Conservation (phyloP, 2,113 vertebrate genomes). For the Hiodon alosoides region DNA sequence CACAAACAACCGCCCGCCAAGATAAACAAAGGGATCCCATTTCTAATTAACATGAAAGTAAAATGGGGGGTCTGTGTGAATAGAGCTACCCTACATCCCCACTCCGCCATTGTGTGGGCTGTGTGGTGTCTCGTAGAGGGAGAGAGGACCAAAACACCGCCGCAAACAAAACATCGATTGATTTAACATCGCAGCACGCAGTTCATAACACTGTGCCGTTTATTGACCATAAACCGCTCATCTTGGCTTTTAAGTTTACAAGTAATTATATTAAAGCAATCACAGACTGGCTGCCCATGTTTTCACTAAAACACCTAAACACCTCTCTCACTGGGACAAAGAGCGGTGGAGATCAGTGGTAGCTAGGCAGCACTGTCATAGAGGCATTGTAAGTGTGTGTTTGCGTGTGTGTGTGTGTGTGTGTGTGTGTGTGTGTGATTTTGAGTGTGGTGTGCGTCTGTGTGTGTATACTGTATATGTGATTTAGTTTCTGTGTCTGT, state of each 20-base stretch:
- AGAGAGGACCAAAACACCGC: slow-evolving; percentile 17
- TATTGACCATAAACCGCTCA: slow-evolving; percentile 66
- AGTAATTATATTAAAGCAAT: slow-evolving; percentile 68
- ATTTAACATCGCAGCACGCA: slow-evolving; percentile 49
- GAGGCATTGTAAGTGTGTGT: no score
- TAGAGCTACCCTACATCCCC: slow-evolving; percentile 67
- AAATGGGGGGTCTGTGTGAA: slow-evolving; percentile 61
- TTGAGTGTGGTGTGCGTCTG: no score
- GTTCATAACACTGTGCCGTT: slow-evolving; percentile 56
- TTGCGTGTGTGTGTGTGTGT: no score
- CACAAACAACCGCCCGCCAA: slow-evolving; percentile 66
- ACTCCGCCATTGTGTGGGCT: slow-evolving; percentile 56
- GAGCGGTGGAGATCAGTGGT: no score
- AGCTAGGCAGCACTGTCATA: no score
- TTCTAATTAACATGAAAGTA: slow-evolving; percentile 78
- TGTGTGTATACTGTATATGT: no score
- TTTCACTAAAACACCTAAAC: slow-evolving; percentile 23
- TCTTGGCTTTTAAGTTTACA: slow-evolving; percentile 70
- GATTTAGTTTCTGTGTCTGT: no score
- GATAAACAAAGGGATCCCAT: slow-evolving; percentile 69
- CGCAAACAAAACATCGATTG: slow-evolving; percentile 71
- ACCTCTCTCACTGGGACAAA: no score
- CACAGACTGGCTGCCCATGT: slow-evolving; percentile 53
- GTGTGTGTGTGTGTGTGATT: no score
- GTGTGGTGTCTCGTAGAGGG: slow-evolving; percentile 55